Conservation (phyloP, 2,888 invertebrate species). For the Busseola fusca region DNA sequence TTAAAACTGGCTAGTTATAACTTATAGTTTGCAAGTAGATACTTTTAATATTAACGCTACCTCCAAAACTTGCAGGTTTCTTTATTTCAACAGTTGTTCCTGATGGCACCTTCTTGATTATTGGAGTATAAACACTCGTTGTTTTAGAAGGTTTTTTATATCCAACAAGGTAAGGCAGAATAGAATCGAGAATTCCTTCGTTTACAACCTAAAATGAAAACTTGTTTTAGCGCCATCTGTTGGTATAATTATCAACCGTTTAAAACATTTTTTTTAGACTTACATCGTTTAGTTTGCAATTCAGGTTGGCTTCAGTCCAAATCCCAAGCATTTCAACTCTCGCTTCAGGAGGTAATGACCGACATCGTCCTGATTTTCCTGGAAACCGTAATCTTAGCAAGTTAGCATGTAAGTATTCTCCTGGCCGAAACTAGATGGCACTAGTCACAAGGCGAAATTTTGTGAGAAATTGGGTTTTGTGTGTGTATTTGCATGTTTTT, state of each 20-base stretch:
- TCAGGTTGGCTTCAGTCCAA: constrained; percentile 86
- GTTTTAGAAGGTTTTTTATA: constrained; percentile 88
- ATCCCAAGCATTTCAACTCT: constrained; percentile 85
- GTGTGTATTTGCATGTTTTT: no score
- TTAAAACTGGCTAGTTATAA: not conserved
- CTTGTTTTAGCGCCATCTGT: constrained; percentile 71
- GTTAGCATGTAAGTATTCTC: not conserved
- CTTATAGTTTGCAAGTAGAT: not conserved
- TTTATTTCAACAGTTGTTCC: constrained; percentile 79
- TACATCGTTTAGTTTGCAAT: constrained; percentile 87
- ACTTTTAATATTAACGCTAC: constrained; percentile 62
- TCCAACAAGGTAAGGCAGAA: constrained; percentile 92
- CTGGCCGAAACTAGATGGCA: constrained; percentile 59
- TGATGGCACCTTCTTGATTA: constrained; percentile 86
- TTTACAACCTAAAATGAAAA: constrained; percentile 90
- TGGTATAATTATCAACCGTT: constrained; percentile 4
- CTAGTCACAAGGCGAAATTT: constrained; percentile 2
- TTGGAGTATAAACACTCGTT: constrained; percentile 85
- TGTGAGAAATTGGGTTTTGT: no score
- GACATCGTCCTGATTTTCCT: constrained; percentile 72
- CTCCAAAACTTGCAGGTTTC: constrained; percentile 87
- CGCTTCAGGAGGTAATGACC: constrained; percentile 75
- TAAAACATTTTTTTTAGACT: constrained; percentile 49
- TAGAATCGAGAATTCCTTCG: constrained; percentile 95
- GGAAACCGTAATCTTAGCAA: constrained; percentile 34